Conservation (phyloP, 2,888 invertebrate species). For the Rhorus exstirpatorius region DNA sequence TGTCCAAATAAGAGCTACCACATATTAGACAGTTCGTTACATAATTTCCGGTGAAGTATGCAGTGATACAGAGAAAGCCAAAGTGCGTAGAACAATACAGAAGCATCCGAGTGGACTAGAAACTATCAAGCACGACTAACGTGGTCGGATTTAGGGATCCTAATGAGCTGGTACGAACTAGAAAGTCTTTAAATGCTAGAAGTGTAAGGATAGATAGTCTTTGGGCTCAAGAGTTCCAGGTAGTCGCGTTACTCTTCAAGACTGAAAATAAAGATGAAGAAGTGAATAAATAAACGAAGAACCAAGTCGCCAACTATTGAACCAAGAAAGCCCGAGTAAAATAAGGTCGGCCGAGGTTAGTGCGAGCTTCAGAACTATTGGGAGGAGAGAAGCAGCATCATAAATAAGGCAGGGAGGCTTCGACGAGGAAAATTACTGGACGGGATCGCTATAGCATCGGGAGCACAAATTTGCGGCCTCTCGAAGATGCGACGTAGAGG, state of each 20-base stretch:
- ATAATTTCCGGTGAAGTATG: neutral
- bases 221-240: constrained; percentile 8
- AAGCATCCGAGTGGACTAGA: constrained; percentile 7
- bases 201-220: neutral
- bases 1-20: neutral
- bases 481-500: constrained; percentile 30
- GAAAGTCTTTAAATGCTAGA: constrained; percentile 7
- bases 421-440: constrained; percentile 18
- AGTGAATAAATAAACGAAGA: neutral
- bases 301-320: too few species aligned
- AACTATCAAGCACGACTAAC: neutral
- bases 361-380: constrained; percentile 13
- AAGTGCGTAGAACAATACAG: constrained; percentile 4
- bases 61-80: neutral
- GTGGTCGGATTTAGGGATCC: neutral
- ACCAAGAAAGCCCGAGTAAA: constrained; percentile 1
- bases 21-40: neutral
- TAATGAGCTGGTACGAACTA: neutral
- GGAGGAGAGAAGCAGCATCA: constrained; percentile 11
- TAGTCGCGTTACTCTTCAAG: constrained; percentile 10
- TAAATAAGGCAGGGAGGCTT: constrained; percentile 4
- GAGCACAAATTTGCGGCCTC: constrained; percentile 32
- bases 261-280: neutral
- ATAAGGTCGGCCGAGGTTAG: neutral
- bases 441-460: constrained; percentile 10